Evolutionary conservation across 2,113 vertebrate genomes (phyloP).

Genomic region (Arizona elegans): DNA sequence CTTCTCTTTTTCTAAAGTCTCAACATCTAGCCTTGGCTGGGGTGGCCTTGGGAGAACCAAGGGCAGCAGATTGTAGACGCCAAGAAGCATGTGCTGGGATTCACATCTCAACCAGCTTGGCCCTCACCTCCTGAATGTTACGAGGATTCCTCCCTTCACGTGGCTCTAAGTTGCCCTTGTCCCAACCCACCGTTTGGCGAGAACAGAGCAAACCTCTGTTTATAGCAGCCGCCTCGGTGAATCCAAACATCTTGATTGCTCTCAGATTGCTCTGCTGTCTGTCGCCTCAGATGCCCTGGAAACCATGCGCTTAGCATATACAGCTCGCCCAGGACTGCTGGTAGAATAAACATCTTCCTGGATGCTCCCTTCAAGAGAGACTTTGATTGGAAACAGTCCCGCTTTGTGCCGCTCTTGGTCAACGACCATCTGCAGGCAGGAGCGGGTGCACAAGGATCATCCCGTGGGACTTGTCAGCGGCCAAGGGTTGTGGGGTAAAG

Average conservation of each 20-base stretch:
- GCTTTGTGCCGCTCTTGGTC: background rate
- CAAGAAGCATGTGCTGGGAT: fast-evolving
- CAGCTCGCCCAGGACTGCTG: slow-evolving; percentile 12
- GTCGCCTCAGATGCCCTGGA: slow-evolving; percentile 25
- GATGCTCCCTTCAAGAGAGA: slow-evolving; percentile 27
- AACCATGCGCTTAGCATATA: slow-evolving; percentile 26
- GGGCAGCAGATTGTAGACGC: fast-evolving
- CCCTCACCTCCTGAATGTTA: too few species aligned
- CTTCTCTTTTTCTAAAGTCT: too few species aligned
- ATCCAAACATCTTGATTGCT: slow-evolving; percentile 35
- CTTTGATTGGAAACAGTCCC: slow-evolving; percentile 44
- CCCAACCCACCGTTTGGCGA: background rate
- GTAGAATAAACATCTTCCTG: slow-evolving; percentile 17
- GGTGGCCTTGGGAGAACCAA: background rate
- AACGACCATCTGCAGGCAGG: slow-evolving; percentile 23
- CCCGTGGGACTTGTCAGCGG: background rate
- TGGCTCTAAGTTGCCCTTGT: background rate
- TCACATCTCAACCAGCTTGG: background rate
- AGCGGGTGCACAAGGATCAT: background rate
- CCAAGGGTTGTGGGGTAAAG: background rate
- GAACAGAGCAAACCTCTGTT: slow-evolving; percentile 22
- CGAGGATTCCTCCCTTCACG: background rate
- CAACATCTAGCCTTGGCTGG: background rate
- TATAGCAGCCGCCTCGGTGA: slow-evolving; percentile 9
- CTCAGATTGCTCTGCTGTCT: slow-evolving; percentile 22